Evolutionary conservation across 1,140 invertebrate genomes (phyloP).

Genomic region (Drosophila mayri): DNA sequence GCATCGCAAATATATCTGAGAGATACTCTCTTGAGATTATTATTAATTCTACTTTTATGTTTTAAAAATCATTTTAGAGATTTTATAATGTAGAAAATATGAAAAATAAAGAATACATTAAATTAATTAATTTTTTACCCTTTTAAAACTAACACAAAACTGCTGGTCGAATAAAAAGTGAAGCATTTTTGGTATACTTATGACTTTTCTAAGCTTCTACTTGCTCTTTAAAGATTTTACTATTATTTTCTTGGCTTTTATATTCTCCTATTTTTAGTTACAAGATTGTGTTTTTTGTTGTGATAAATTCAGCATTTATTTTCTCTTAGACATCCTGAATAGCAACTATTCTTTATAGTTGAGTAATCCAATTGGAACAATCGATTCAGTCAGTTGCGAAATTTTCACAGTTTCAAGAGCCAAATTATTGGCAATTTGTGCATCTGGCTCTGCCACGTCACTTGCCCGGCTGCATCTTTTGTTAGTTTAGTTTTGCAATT

Average conservation of each 20-base stretch:
- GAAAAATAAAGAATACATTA: background rate
- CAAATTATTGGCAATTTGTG: constrained; percentile 46
- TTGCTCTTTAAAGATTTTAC: background rate
- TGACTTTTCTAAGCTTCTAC: background rate
- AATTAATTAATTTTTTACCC: background rate
- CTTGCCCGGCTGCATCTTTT: constrained; percentile 27
- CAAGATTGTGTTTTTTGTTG: background rate
- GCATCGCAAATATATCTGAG: background rate
- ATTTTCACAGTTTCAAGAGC: constrained; percentile 23
- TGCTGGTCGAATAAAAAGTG: background rate
- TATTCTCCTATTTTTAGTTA: background rate
- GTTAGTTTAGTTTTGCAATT: constrained; percentile 55
- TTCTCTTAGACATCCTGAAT: background rate
- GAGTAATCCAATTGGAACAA: constrained; percentile 42
- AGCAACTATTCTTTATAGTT: constrained; percentile 9
- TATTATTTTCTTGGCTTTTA: too few relatives aligned
- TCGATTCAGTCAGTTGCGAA: constrained; percentile 45
- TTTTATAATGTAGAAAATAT: background rate
- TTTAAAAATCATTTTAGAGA: background rate
- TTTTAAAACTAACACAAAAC: background rate
- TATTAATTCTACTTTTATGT: background rate
- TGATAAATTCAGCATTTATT: too few relatives aligned
- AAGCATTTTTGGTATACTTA: background rate
- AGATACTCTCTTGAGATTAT: background rate
- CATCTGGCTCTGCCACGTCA: constrained; percentile 18